These are phyloP conservation scores for Vireo altiloquus DNA, from an alignment of 2,113 vertebrate species.

Conservation along the genomic window DNA sequence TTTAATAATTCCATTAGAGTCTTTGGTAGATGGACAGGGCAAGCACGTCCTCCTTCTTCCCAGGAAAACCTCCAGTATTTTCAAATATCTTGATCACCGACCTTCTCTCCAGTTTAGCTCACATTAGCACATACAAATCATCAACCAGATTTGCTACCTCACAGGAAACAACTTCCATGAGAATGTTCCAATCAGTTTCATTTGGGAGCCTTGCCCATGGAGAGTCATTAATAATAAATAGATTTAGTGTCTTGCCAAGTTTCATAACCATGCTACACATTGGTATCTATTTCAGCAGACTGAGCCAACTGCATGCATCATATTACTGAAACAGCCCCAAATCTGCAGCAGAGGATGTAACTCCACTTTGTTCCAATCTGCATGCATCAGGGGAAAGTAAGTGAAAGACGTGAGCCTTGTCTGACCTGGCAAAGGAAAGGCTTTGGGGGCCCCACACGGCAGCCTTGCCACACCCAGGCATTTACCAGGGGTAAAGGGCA, in stretches of 20 bases:
- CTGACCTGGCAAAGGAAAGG: not conserved
- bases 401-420: not conserved
- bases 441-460: not conserved
- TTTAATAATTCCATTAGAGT: not conserved
- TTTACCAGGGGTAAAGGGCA: not conserved
- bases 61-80: not conserved
- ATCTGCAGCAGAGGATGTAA: not conserved
- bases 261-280: not conserved
- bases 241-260: not conserved
- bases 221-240: not conserved
- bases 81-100: not conserved
- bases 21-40: not conserved
- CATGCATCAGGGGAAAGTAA: not conserved
- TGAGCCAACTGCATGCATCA: not conserved
- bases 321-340: not conserved
- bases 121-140: not conserved
- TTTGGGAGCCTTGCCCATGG: not conserved
- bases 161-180: not conserved
- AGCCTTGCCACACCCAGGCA: not conserved
- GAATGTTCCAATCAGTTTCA: not conserved
- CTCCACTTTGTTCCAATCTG: not conserved
- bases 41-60: not conserved
- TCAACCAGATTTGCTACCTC: not conserved
- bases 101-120: not conserved
- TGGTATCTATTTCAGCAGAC: not conserved